A percentile compares a stretch with the other conserved stretches of the same genome.
Evolutionary conservation across 2,888 invertebrate genomes (phyloP).

Genomic region (Eledone cirrhosa): DNA sequence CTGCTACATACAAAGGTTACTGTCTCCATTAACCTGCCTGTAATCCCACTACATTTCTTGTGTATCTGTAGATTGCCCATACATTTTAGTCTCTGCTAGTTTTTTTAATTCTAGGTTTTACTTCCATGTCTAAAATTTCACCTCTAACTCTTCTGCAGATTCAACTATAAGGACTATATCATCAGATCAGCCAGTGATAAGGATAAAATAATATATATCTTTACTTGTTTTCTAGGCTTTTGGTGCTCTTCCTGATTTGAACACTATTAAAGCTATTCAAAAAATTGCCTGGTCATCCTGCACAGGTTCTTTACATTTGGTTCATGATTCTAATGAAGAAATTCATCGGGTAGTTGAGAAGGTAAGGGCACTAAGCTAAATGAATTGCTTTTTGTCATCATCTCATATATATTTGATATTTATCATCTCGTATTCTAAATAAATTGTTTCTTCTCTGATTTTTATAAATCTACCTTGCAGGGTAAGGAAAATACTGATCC

Average conservation of each 20-base stretch:
- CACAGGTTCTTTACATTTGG: conserved; percentile 74
- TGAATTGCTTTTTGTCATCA: not conserved
- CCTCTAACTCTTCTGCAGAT: no score
- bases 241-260: conserved; percentile 76
- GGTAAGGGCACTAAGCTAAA: conserved; percentile 55
- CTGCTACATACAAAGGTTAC: no score
- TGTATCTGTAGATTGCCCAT: no score
- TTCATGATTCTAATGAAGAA: conserved; percentile 73
- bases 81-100: no score
- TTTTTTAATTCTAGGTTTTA: no score
- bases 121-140: no score
- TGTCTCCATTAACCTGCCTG: no score
- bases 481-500: conserved; percentile 56
- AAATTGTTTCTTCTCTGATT: not conserved
- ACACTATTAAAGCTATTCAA: conserved; percentile 79
- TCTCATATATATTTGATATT: not conserved
- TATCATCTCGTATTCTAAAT: conserved; percentile 1
- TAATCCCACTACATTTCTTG: no score
- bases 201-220: no score
- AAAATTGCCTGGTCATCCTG: conserved; percentile 83
- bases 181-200: no score
- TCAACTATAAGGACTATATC: no score
- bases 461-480: conserved; percentile 38
- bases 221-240: conserved; percentile 54
- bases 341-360: conserved; percentile 75